A percentile compares a stretch with the other conserved stretches of the same genome.
Evolutionary conservation across 2,113 vertebrate genomes (phyloP).

Genomic region (Macrotis lagotis): DNA sequence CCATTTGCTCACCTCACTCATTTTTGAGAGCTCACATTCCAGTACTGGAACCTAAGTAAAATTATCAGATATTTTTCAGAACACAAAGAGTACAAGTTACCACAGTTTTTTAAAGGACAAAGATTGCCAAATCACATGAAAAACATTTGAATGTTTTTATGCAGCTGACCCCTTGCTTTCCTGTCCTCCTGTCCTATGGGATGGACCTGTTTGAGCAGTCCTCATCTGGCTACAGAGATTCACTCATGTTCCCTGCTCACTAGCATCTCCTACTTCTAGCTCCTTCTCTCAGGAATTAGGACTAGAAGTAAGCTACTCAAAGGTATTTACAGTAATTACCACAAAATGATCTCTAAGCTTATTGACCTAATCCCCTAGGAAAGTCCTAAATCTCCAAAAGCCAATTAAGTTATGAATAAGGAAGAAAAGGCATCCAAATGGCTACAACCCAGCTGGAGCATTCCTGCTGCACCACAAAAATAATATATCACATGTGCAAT

Average conservation of each 20-base stretch:
- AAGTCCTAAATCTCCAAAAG: conserved; percentile 23
- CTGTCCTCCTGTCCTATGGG: conserved; percentile 12
- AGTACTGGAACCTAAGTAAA: conserved; percentile 30
- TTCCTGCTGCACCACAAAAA: conserved; percentile 11
- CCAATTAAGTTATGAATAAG: conserved; percentile 45
- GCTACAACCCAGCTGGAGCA: neutral
- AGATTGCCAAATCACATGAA: conserved; percentile 4
- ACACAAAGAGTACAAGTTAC: conserved; percentile 23
- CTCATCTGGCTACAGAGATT: conserved; percentile 14
- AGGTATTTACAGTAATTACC: conserved; percentile 8
- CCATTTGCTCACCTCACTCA: neutral
- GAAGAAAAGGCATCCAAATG: conserved; percentile 5
- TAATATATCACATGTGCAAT: neutral
- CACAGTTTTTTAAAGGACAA: conserved; percentile 1
- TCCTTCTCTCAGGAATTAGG: conserved; percentile 25
- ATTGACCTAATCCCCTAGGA: neutral
- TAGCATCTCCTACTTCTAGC: neutral
- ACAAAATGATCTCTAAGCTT: neutral
- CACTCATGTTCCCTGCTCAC: neutral
- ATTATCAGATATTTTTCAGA: conserved; percentile 42
- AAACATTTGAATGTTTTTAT: neutral
- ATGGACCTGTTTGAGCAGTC: conserved; percentile 20
- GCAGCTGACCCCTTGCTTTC: neutral
- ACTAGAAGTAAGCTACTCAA: conserved; percentile 13
- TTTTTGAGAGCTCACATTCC: conserved; percentile 21